A percentile compares a stretch with the other conserved stretches of the same genome.
Evolutionary conservation across 2,113 vertebrate genomes (phyloP).

Genomic region (Epinephelus fuscoguttatus): DNA sequence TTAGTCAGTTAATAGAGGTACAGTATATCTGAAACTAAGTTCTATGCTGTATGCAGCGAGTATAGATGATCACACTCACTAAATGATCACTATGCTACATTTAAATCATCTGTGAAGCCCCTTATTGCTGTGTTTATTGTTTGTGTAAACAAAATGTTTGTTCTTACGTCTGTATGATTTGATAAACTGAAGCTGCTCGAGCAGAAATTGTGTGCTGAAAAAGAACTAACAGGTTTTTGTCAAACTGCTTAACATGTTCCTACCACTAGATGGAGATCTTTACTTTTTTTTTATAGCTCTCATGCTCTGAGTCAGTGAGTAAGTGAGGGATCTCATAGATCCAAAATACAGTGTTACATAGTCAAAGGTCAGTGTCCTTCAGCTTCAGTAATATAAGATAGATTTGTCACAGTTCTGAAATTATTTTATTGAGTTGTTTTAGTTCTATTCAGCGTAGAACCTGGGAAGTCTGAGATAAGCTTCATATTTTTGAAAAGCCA

Average conservation of each 20-base stretch:
- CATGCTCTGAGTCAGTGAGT: background rate
- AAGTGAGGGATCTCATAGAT: background rate
- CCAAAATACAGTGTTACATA: background rate
- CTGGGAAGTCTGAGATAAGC: background rate
- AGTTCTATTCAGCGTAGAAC: background rate
- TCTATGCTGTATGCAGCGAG: background rate
- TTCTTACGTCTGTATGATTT: background rate
- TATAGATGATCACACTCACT: background rate
- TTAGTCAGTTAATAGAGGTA: background rate
- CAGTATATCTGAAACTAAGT: background rate
- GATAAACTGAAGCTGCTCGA: background rate
- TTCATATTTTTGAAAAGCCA: background rate
- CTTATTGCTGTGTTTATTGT: background rate
- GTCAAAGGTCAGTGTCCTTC: background rate
- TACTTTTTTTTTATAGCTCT: background rate
- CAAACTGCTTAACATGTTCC: conserved; percentile 3
- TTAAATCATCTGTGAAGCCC: background rate
- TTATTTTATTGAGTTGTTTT: background rate
- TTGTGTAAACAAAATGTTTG: background rate
- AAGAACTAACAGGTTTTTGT: background rate
- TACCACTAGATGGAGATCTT: conserved; percentile 73
- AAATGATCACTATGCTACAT: background rate
- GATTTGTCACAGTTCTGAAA: background rate
- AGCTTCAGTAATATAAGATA: background rate
- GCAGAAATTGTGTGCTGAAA: background rate